Percentiles rank a stretch among this genome's conserved stretches.
Evolutionary conservation across 2,113 vertebrate species (phyloP).

Genomic region (Noctilio leporinus): DNA sequence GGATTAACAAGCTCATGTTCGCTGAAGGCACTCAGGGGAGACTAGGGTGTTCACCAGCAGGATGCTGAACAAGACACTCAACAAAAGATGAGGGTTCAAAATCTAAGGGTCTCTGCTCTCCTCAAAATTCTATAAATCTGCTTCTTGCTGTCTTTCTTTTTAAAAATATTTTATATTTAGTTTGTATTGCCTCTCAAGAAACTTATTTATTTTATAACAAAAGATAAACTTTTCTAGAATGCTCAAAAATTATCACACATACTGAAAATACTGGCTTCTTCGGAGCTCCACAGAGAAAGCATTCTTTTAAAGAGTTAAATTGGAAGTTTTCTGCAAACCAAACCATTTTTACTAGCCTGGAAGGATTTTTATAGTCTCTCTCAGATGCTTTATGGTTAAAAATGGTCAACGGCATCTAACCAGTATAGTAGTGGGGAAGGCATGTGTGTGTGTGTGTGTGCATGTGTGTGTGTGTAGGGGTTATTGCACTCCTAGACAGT

Average conservation of each 20-base stretch:
- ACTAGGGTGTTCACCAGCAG: background rate
- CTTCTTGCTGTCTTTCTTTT: background rate
- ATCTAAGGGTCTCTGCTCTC: background rate
- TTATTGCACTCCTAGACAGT: background rate
- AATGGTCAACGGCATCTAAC: background rate
- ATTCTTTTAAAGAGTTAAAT: background rate
- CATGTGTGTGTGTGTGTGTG: fast-evolving
- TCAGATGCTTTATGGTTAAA: background rate
- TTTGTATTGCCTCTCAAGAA: background rate
- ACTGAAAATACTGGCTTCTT: background rate
- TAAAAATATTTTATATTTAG: background rate
- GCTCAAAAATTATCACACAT: background rate
- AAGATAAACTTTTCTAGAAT: conserved; percentile 2
- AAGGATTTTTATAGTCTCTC: background rate
- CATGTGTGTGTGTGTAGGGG: background rate
- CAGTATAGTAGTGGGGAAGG: background rate
- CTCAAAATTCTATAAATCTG: background rate
- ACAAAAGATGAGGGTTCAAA: background rate
- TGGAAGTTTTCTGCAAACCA: background rate
- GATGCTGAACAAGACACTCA: background rate
- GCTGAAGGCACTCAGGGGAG: background rate
- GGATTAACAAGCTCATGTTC: background rate
- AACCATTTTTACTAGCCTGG: background rate
- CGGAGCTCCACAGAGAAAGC: background rate
- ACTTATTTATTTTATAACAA: background rate